Base-by-base conservation (phyloP, 2,888 invertebrate species). In the Petrophora chlorosata region DNA sequence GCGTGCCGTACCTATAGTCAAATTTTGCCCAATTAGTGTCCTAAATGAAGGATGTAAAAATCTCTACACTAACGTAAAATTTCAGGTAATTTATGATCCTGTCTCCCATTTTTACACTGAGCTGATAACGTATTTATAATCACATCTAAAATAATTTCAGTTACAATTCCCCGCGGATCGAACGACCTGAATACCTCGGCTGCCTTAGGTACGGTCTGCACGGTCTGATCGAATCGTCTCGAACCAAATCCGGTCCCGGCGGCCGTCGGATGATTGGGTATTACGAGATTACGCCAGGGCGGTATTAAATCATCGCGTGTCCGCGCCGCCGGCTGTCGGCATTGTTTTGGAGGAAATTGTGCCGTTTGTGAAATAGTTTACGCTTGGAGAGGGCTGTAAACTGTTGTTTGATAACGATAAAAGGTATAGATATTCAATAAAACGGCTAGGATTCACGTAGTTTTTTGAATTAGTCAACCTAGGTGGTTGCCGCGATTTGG, bases 261-360 rank as follows among this genome's bases (percentile, higher is more conserved):
- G 75, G 78, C 65, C 64, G 41, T 34, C 67, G 78, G 77, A 84
- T 82, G 82, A 87, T 86, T 85, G 88, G 85, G 85, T 85, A 82
- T 87, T 87, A 85, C 77, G 75, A 84, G 86, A 88, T 87, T 86
- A 78, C 66, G 60, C 63, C 51, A 52, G 60, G 61, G 54, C 69
- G 65, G 68, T 67, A 82, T 82, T 87, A 85, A 85, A 87, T 86
- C 85, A 82, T 78, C 68, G 56, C 30, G 38, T 41, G 26, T 22
- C n/a, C n/a, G n/a, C n/a, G 25, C 22, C 45, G 25, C 25, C 25
- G 10, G 15, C 13, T 8, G 15, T n/a, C 16, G 29, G 38, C 22
- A 57, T 59, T 57, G 57, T 57, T 53, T 56, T 41, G 28, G 17
- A 50, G 55, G 59, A 57, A 55, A 53, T 56, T 30, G n/a, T n/a